Percentiles rank a stretch among this genome's conserved stretches.
Conservation (phyloP, 2,888 invertebrate genomes). For the Hirtodrosophila confusa region DNA sequence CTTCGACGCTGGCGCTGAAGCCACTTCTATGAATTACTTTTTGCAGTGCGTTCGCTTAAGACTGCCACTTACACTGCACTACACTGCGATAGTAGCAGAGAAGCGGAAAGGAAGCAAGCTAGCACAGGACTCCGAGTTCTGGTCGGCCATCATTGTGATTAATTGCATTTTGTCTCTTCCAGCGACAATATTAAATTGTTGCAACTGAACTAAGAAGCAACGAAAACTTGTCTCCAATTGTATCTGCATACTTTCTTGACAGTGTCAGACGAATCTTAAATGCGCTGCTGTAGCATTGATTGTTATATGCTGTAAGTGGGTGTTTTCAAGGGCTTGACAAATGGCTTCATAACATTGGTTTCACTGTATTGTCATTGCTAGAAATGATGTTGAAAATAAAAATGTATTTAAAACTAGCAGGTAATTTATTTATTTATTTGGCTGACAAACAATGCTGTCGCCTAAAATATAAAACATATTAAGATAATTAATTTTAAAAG, state of each 20-base stretch:
- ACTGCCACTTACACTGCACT: constrained; percentile 42
- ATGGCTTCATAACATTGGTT: too few relatives aligned
- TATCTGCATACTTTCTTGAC: constrained; percentile 12
- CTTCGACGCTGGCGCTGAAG: constrained; percentile 25
- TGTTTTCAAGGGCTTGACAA: too few relatives aligned
- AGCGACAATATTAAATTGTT: constrained; percentile 48
- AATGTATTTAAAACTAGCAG: too few relatives aligned
- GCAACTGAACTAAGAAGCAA: constrained; percentile 2
- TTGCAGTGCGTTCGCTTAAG: constrained; percentile 34
- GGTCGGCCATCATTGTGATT: constrained; percentile 58
- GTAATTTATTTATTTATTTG: too few relatives aligned
- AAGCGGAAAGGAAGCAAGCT: background rate
- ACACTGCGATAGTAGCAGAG: constrained; percentile 8
- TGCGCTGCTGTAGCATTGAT: too few relatives aligned
- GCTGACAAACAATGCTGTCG: too few relatives aligned
- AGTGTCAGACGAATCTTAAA: background rate
- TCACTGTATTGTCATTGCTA: too few relatives aligned
- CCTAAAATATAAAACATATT: too few relatives aligned
- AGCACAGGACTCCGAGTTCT: constrained; percentile 3
- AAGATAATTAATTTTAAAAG: too few relatives aligned
- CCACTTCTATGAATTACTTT: constrained; percentile 54
- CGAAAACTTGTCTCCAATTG: constrained; percentile 17
- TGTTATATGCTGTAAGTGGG: too few relatives aligned
- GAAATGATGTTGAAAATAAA: too few relatives aligned
- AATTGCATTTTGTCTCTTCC: constrained; percentile 56